Conservation (phyloP, 2,797 vertebrate genomes). For the Champsocephalus gunnari region DNA sequence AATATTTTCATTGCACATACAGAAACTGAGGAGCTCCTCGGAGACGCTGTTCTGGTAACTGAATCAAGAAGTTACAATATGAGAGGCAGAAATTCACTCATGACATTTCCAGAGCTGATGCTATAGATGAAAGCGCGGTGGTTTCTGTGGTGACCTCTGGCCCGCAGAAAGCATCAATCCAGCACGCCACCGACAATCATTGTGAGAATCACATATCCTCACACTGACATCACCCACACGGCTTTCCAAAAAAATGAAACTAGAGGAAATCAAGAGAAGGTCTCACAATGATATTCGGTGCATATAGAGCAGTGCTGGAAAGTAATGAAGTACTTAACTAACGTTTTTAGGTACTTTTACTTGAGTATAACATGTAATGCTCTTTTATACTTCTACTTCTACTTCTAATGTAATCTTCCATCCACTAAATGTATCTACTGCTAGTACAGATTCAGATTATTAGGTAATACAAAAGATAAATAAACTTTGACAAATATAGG, state of each 20-base stretch:
- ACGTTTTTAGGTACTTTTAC: too few species aligned
- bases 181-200: conserved; percentile 70
- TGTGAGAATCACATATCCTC: conserved; percentile 74
- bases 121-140: conserved; percentile 76
- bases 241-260: conserved; percentile 71
- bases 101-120: conserved; percentile 81
- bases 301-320: too few species aligned
- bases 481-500: too few species aligned
- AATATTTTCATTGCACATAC: conserved; percentile 59
- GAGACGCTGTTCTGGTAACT: conserved; percentile 80
- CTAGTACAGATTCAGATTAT: too few species aligned
- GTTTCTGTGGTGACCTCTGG: conserved; percentile 81
- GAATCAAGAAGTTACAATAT: conserved; percentile 71
- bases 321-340: too few species aligned
- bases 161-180: conserved; percentile 72
- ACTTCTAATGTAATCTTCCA: too few species aligned
- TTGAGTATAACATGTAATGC: too few species aligned
- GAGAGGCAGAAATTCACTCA: conserved; percentile 77
- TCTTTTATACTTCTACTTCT: too few species aligned
- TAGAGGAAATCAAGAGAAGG: conserved; percentile 75
- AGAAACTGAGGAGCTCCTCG: conserved; percentile 64
- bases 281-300: conserved; percentile 66
- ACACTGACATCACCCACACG: conserved; percentile 80
- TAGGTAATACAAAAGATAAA: too few species aligned
- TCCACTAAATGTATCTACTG: too few species aligned